Percentiles rank a stretch among this genome's conserved stretches.
phyloP scores from a whole-genome alignment of 2,113 vertebrate species.

The Pelusios castaneus region DNA sequence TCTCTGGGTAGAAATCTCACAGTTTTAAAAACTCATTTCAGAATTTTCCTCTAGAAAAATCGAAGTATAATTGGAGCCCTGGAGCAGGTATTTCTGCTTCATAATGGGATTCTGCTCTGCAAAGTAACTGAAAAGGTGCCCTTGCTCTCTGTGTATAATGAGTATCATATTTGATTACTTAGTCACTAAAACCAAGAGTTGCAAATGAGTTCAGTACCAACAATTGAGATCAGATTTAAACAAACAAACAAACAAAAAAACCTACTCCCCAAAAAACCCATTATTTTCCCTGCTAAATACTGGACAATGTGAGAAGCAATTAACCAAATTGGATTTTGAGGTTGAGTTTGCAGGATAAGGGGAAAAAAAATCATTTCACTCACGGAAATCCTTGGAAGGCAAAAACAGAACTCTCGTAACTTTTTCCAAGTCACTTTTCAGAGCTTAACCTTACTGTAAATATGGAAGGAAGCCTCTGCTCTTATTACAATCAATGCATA shows the following conservation, averaged over 20 bases:
- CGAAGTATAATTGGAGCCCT: neutral
- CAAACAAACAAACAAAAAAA: neutral
- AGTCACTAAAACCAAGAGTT: neutral
- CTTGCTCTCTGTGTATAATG: neutral
- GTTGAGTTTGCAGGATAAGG: neutral
- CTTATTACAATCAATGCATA: constrained; percentile 48
- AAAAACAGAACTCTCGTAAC: neutral
- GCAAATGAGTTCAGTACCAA: neutral
- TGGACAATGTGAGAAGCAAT: neutral
- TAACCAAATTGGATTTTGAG: neutral
- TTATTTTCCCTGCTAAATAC: neutral
- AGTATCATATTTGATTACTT: neutral
- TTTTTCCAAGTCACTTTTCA: constrained; percentile 2
- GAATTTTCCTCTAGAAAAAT: neutral
- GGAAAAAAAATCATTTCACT: neutral
- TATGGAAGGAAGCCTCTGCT: neutral
- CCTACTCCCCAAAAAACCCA: too few species aligned
- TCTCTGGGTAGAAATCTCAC: neutral
- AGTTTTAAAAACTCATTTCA: neutral
- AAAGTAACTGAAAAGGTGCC: neutral
- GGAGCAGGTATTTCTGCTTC: neutral
- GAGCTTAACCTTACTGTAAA: constrained; percentile 27
- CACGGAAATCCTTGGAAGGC: neutral
- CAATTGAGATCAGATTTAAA: neutral
- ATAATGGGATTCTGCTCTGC: neutral